Conservation (phyloP, 1,140 invertebrate genomes). For the Drosophila bocqueti region DNA sequence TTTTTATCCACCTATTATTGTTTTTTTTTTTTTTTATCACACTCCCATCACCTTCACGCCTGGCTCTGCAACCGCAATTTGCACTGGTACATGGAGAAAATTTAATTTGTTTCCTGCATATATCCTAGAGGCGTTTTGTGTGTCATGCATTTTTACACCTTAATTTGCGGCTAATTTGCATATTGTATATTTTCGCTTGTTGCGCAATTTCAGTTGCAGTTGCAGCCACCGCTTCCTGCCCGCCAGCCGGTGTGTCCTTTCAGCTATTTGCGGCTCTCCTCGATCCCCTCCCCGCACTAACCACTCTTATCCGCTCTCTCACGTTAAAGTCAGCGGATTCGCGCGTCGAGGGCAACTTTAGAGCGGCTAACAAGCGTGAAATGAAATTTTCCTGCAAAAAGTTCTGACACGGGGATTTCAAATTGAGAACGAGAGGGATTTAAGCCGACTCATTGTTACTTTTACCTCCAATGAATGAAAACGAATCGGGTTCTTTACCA, state of each 20-base stretch:
- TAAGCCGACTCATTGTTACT: slow-evolving; percentile 2
- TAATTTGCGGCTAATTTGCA: slow-evolving; percentile 81
- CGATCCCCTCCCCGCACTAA: not conserved
- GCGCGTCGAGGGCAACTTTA: slow-evolving; percentile 32
- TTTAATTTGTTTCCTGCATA: slow-evolving; percentile 76
- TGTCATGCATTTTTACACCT: slow-evolving; percentile 82
- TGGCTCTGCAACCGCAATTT: slow-evolving; percentile 57
- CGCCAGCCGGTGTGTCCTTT: slow-evolving; percentile 13
- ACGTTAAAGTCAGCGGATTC: slow-evolving; percentile 19
- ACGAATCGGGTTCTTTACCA: slow-evolving; percentile 5
- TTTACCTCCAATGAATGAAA: not conserved
- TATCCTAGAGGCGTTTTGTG: slow-evolving; percentile 76
- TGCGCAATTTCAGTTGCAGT: slow-evolving; percentile 69
- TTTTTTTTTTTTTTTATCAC: slow-evolving; percentile 28
- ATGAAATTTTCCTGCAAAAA: slow-evolving; percentile 37
- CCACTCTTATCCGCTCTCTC: slow-evolving; percentile 4
- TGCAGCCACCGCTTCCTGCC: slow-evolving; percentile 32
- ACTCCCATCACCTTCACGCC: slow-evolving; percentile 15
- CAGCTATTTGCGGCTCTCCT: slow-evolving; percentile 22
- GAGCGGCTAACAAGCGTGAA: slow-evolving; percentile 44
- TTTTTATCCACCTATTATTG: slow-evolving; percentile 10
- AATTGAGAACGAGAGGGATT: slow-evolving; percentile 14
- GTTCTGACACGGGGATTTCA: slow-evolving; percentile 12
- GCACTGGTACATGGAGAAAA: slow-evolving; percentile 50
- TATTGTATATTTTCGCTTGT: slow-evolving; percentile 75